phyloP scores from a whole-genome alignment of 2,113 vertebrate genomes.

The Phocoena phocoena region DNA sequence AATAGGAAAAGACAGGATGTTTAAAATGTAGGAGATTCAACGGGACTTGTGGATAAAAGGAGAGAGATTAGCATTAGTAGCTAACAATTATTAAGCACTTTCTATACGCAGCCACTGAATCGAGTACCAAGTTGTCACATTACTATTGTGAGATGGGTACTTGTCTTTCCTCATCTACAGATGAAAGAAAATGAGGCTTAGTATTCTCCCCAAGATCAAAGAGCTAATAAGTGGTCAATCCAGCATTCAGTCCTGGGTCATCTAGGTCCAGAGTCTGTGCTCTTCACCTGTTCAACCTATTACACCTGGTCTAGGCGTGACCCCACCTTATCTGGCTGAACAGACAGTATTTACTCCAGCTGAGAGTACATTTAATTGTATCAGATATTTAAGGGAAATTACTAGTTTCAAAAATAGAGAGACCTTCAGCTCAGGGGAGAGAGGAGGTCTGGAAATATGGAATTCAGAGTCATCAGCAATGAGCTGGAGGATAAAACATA shows the following conservation, averaged over 20 bases:
- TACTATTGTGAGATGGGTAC: background rate
- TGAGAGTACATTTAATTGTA: background rate
- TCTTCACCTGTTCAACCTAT: background rate
- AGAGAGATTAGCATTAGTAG: background rate
- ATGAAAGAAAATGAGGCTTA: background rate
- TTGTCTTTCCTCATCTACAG: background rate
- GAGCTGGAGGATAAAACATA: background rate
- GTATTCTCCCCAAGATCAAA: background rate
- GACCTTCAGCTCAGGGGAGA: background rate
- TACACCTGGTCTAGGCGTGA: background rate
- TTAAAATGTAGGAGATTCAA: background rate
- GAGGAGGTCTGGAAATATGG: background rate
- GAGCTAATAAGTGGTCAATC: background rate
- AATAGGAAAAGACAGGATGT: background rate
- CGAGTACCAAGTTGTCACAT: background rate
- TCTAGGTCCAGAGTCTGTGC: background rate
- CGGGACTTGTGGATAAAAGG: background rate
- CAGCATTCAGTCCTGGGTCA: background rate
- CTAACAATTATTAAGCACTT: background rate
- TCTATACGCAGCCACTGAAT: background rate
- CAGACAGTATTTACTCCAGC: background rate
- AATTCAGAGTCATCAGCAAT: background rate
- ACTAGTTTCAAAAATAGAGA: background rate
- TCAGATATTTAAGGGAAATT: background rate
- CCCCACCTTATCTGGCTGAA: background rate